Conservation (phyloP, 1,140 invertebrate species). For the Drosophila neocordata region DNA sequence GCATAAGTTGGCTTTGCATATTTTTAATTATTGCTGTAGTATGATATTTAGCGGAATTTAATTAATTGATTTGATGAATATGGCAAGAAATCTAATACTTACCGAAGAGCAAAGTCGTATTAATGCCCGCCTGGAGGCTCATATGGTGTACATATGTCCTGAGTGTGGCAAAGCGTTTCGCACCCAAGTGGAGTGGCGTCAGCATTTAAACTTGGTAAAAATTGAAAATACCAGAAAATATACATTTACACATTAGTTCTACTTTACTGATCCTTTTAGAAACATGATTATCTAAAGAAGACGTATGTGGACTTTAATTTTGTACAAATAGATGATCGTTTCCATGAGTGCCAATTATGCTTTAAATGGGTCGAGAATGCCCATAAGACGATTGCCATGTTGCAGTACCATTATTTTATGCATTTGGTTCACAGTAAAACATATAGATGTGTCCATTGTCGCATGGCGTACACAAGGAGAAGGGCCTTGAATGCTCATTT, state of each 20-base stretch:
- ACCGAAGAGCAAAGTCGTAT: conserved; percentile 63
- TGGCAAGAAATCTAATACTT: conserved; percentile 45
- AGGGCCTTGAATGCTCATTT: conserved; percentile 67
- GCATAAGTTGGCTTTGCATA: background rate
- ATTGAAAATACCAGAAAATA: background rate
- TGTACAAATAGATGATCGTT: conserved; percentile 67
- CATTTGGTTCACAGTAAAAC: conserved; percentile 68
- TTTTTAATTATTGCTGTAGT: conserved; percentile 10
- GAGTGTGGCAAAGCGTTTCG: conserved; percentile 73
- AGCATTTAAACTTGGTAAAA: conserved; percentile 64
- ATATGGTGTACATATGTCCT: conserved; percentile 76
- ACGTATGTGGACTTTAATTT: conserved; percentile 72
- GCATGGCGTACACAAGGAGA: conserved; percentile 58
- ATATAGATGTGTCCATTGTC: conserved; percentile 71
- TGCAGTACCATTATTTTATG: conserved; percentile 77
- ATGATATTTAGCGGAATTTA: background rate
- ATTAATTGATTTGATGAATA: conserved; percentile 7
- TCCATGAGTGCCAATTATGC: conserved; percentile 73
- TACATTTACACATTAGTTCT: background rate
- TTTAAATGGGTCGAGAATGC: conserved; percentile 76
- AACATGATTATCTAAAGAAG: conserved; percentile 69
- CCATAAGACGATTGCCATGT: conserved; percentile 68
- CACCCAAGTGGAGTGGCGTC: conserved; percentile 72
- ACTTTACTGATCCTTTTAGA: conserved; percentile 28
- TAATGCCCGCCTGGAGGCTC: conserved; percentile 67